Evolutionary conservation across 1,140 invertebrate genomes (phyloP).

Genomic region (Bombus impatiens): DNA sequence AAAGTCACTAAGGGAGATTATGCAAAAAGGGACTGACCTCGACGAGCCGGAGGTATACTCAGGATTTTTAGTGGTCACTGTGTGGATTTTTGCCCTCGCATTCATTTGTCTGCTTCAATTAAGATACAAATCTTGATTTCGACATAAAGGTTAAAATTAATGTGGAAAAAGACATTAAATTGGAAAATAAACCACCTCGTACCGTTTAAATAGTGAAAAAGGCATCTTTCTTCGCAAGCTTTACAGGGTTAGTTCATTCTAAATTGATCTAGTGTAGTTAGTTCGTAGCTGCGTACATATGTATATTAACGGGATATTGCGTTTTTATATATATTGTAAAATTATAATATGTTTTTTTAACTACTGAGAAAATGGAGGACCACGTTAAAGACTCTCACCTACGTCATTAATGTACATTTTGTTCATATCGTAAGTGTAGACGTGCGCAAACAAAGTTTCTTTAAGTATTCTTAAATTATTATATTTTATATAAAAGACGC

Average conservation of each 20-base stretch:
- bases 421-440: too few relatives aligned
- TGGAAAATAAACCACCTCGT: neutral
- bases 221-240: neutral
- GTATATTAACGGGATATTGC: neutral
- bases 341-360: neutral
- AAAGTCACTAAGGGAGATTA: constrained; percentile 85
- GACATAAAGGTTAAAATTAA: neutral
- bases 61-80: constrained; percentile 84
- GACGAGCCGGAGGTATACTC: constrained; percentile 83
- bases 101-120: constrained; percentile 80
- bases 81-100: constrained; percentile 83
- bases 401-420: too few relatives aligned
- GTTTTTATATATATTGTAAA: neutral
- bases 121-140: constrained; percentile 55
- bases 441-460: too few relatives aligned
- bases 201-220: constrained; percentile 2
- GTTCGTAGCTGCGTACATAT: neutral
- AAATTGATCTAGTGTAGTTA: neutral
- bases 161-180: neutral
- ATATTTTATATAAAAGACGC: too few relatives aligned
- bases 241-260: constrained; percentile 22
- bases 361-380: too few relatives aligned
- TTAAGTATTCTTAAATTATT: too few relatives aligned
- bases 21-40: constrained; percentile 85
- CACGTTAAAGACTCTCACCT: too few relatives aligned